Evolutionary conservation across 2,113 vertebrate genomes (phyloP).

Genomic region (Lipotes vexillifer): DNA sequence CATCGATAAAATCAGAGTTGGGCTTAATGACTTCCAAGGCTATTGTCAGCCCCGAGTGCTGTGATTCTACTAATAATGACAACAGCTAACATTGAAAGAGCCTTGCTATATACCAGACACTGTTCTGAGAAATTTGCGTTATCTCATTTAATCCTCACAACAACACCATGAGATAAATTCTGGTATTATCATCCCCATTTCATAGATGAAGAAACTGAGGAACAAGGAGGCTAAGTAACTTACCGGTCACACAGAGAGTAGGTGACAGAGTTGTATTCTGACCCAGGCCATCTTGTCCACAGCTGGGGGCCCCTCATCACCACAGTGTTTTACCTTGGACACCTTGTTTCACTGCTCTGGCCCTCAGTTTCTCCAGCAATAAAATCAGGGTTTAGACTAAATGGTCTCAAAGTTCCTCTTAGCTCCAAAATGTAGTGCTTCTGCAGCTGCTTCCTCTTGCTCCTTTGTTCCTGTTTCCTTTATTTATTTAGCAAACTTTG

Average conservation of each 20-base stretch:
- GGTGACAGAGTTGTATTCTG: neutral
- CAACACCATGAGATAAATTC: neutral
- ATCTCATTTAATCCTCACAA: neutral
- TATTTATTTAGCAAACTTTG: neutral
- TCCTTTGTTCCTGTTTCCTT: neutral
- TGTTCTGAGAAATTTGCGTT: neutral
- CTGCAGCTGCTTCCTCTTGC: accelerated
- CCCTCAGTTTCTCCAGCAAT: neutral
- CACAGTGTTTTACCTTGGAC: neutral
- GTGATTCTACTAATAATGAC: neutral
- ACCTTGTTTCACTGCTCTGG: neutral
- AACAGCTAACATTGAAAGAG: neutral
- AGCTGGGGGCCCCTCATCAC: no score
- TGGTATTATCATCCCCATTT: neutral
- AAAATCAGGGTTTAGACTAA: neutral
- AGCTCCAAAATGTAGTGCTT: neutral
- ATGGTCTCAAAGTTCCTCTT: neutral
- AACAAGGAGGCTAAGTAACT: neutral
- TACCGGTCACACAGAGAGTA: neutral
- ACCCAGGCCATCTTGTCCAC: neutral
- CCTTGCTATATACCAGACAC: neutral
- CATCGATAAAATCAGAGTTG: neutral
- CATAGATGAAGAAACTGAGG: neutral
- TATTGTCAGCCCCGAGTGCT: neutral
- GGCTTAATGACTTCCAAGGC: neutral